A percentile compares a stretch with the other conserved stretches of the same genome.
Evolutionary conservation across 2,113 vertebrate species (phyloP).

Genomic region (Eonycteris spelaea): DNA sequence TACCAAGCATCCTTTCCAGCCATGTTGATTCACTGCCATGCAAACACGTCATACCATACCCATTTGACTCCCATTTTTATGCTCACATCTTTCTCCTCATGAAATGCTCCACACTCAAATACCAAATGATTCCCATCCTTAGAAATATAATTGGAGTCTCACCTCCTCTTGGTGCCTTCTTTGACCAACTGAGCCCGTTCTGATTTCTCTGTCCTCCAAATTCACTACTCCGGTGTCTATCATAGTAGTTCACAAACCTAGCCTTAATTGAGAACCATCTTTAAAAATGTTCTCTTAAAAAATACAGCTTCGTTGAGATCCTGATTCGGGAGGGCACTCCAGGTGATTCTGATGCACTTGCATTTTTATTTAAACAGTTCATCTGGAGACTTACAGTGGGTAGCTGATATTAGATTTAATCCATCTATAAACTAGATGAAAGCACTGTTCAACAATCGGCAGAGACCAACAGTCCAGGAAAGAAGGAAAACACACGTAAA

Average conservation of each 20-base stretch:
- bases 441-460: background rate
- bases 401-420: background rate
- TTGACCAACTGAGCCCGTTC: background rate
- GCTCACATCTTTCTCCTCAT: background rate
- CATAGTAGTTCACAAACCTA: background rate
- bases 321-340: background rate
- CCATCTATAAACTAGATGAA: background rate
- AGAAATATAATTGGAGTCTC: background rate
- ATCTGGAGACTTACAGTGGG: background rate
- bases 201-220: background rate
- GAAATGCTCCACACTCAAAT: background rate
- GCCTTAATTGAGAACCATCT: constrained; percentile 5
- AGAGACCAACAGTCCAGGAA: background rate
- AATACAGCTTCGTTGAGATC: background rate
- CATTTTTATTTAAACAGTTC: constrained; percentile 18
- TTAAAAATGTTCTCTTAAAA: constrained; percentile 7
- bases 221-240: background rate
- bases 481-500: background rate
- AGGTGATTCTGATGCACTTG: background rate
- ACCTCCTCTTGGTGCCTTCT: background rate
- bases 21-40: background rate
- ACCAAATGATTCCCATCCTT: background rate
- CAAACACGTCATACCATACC: background rate
- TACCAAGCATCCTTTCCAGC: background rate
- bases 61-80: background rate